Conservation (phyloP, 2,797 vertebrate species). For the Parauchenoglanis punctatus region DNA sequence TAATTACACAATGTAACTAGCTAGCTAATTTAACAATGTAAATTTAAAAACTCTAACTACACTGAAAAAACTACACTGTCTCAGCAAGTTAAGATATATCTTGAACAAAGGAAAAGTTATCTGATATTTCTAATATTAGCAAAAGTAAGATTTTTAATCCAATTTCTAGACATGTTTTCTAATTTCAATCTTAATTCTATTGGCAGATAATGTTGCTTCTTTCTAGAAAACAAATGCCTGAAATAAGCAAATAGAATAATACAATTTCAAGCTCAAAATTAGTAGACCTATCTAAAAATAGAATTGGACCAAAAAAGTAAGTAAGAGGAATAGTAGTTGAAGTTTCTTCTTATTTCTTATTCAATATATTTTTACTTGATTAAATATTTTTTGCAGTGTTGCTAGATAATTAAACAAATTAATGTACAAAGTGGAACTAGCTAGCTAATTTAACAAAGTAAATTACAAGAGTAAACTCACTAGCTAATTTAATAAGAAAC, state of each 20-base stretch:
- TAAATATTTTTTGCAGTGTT: not conserved
- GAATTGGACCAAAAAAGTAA: not conserved
- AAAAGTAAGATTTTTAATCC: not conserved
- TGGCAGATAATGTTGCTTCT: not conserved
- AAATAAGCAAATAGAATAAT: not conserved
- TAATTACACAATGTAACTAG: not conserved
- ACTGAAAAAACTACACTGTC: not conserved
- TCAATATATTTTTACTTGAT: not conserved
- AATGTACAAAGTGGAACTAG: not conserved
- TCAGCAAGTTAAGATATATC: not conserved
- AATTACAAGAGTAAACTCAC: not conserved
- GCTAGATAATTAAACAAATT: not conserved
- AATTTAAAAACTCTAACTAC: not conserved
- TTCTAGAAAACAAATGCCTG: not conserved
- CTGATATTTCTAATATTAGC: not conserved
- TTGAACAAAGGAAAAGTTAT: not conserved
- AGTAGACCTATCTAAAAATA: not conserved
- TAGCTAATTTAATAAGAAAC: not conserved
- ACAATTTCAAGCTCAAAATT: not conserved
- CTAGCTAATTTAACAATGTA: not conserved
- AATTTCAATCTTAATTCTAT: not conserved
- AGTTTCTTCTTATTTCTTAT: not conserved
- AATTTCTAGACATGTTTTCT: not conserved
- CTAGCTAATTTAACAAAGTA: not conserved
- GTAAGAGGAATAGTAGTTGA: not conserved